Conservation (phyloP, 2,888 invertebrate species). For the Hemicrepidius hirtus region DNA sequence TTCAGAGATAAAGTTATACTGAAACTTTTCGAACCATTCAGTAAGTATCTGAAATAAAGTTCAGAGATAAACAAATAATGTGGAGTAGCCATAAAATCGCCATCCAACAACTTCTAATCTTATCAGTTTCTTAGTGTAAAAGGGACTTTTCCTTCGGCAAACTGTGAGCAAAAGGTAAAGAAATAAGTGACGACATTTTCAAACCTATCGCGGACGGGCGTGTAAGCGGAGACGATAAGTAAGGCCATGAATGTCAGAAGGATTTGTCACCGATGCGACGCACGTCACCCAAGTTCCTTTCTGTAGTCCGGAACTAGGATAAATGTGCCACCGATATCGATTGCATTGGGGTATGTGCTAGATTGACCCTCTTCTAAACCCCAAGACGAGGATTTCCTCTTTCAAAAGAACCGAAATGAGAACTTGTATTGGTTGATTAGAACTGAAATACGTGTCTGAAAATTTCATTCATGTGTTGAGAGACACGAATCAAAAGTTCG, state of each 20-base stretch:
- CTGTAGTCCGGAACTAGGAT: conserved; percentile 37
- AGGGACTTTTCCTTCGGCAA: neutral
- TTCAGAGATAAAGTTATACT: too few species aligned
- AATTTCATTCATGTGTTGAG: neutral
- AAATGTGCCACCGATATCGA: conserved; percentile 43
- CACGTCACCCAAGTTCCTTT: conserved; percentile 39
- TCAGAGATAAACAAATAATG: too few species aligned
- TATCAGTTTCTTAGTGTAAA: neutral
- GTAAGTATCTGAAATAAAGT: too few species aligned
- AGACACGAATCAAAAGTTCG: too few species aligned
- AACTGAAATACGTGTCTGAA: conserved; percentile 9
- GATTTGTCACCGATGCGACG: conserved; percentile 38
- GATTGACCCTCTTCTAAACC: conserved; percentile 29
- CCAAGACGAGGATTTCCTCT: conserved; percentile 22
- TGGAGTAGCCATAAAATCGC: too few species aligned
- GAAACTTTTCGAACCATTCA: too few species aligned
- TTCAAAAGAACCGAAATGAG: conserved; percentile 16
- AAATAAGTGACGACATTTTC: conserved; percentile 21
- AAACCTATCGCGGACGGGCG: conserved; percentile 13
- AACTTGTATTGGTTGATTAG: conserved; percentile 17
- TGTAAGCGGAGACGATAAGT: conserved; percentile 37
- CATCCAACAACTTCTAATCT: neutral
- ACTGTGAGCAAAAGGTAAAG: conserved; percentile 11
- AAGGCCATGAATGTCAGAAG: conserved; percentile 34
- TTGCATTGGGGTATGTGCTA: conserved; percentile 36